Evolutionary conservation across 2,113 vertebrate genomes (phyloP).

Genomic region (Oryzias celebensis): DNA sequence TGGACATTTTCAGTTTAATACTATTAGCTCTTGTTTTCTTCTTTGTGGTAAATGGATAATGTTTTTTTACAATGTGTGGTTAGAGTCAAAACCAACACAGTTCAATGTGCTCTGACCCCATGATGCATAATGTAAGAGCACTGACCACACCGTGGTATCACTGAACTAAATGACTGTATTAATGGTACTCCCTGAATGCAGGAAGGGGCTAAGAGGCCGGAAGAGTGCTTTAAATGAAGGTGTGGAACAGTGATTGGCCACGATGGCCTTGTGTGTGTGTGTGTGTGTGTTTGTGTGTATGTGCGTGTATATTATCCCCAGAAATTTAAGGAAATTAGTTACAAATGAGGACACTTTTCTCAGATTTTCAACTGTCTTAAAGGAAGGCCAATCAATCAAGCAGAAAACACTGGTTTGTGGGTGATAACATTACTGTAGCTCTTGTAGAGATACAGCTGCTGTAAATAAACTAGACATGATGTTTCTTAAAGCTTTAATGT

Average conservation of each 20-base stretch:
- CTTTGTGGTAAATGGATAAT: constrained; percentile 63
- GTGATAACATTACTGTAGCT: too few relatives aligned
- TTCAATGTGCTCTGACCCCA: constrained; percentile 62
- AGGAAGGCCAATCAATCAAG: neutral
- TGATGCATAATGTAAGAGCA: constrained; percentile 65
- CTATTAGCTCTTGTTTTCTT: constrained; percentile 19
- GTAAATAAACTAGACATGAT: neutral
- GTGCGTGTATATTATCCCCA: neutral
- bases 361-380: neutral
- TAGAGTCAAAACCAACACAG: constrained; percentile 63
- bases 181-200: constrained; percentile 50
- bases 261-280: constrained; percentile 12
- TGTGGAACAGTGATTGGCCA: constrained; percentile 46
- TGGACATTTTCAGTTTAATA: too few relatives aligned
- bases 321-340: constrained; percentile 13
- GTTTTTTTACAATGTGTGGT: constrained; percentile 70
- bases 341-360: constrained; percentile 2
- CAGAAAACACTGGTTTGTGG: neutral
- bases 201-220: constrained; percentile 52
- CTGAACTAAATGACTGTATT: constrained; percentile 66
- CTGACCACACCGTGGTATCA: constrained; percentile 67
- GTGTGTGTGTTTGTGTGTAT: neutral
- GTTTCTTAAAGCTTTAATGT: too few relatives aligned
- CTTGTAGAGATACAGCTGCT: too few relatives aligned
- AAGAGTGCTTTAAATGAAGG: constrained; percentile 65